phyloP scores from a whole-genome alignment of 2,797 vertebrate genomes.

The Manis crassicaudata region DNA sequence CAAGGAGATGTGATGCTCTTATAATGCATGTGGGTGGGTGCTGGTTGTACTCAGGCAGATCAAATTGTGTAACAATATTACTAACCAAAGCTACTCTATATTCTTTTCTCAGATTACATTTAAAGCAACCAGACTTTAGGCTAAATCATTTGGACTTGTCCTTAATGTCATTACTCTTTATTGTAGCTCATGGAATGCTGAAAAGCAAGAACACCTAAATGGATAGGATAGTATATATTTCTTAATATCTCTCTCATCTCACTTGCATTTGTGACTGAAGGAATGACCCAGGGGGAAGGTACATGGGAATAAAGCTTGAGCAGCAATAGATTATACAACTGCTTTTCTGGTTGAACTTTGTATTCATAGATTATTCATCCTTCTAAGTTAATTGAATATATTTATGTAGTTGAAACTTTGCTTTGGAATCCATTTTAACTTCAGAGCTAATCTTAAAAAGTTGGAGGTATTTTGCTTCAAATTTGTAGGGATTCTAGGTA shows the following conservation, averaged over 20 bases:
- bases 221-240: background rate
- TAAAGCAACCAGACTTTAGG: background rate
- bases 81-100: background rate
- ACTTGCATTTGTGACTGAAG: background rate
- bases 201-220: background rate
- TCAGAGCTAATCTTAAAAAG: conserved; percentile 23
- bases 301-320: background rate
- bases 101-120: conserved; percentile 4
- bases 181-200: background rate
- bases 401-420: conserved; percentile 37
- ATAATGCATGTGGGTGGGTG: background rate
- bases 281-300: background rate
- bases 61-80: background rate
- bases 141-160: background rate
- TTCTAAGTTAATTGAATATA: background rate
- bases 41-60: background rate
- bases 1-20: background rate
- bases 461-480: background rate
- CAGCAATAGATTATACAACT: background rate
- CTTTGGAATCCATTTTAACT: conserved; percentile 36
- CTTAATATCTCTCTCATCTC: background rate
- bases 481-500: conserved; percentile 5
- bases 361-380: background rate
- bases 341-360: conserved; percentile 16
- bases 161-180: conserved; percentile 8